phyloP scores from a whole-genome alignment of 2,113 vertebrate species.

The Hirundichthys speculiger region DNA sequence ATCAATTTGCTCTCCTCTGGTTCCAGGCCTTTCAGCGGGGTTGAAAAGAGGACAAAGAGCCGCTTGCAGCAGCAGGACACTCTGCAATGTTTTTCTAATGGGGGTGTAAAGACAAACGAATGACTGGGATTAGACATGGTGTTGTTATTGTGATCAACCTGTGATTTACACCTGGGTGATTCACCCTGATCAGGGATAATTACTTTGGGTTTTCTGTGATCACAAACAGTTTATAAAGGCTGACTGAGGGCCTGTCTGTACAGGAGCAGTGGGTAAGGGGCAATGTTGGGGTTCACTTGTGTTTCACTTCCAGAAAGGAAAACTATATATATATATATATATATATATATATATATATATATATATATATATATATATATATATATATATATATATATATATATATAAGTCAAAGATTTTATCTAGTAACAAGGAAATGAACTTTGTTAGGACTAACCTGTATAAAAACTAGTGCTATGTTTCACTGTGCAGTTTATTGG shows the following conservation, averaged over 20 bases:
- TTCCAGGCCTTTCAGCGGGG: constrained; percentile 66
- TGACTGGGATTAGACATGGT: constrained; percentile 54
- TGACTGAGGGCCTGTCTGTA: neutral
- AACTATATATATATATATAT: too few species aligned
- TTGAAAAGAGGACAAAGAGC: constrained; percentile 70
- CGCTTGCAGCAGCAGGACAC: constrained; percentile 58
- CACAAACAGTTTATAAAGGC: constrained; percentile 17
- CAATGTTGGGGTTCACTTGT: too few species aligned
- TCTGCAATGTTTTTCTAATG: constrained; percentile 67
- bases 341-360: too few species aligned
- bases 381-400: too few species aligned
- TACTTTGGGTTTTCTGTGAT: constrained; percentile 41
- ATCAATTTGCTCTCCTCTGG: constrained; percentile 69
- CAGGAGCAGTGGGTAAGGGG: too few species aligned
- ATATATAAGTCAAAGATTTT: too few species aligned
- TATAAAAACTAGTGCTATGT: too few species aligned
- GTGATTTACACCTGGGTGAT: constrained; percentile 71
- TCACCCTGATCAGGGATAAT: constrained; percentile 53
- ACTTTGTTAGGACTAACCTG: too few species aligned
- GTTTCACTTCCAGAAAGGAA: too few species aligned
- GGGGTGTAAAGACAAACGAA: constrained; percentile 79
- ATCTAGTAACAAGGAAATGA: too few species aligned
- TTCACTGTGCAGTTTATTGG: too few species aligned
- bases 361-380: too few species aligned
- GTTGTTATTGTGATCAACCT: constrained; percentile 59